These are phyloP conservation scores for Sinotaia quadrata DNA, from an alignment of 2,888 invertebrate species.

Conservation along the genomic window DNA sequence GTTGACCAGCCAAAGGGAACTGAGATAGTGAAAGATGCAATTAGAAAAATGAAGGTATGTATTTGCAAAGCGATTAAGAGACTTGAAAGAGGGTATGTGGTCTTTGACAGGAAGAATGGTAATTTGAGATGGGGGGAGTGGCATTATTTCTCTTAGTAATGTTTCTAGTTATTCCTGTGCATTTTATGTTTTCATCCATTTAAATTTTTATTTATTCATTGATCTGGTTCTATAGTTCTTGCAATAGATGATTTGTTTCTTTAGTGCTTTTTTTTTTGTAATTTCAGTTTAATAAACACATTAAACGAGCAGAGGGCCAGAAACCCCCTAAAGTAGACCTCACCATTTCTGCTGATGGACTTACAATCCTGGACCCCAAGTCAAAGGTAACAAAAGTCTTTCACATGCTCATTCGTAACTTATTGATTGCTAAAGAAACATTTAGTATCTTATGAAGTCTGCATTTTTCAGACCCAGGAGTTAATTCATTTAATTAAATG, in stretches of 20 bases:
- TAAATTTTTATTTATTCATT: neutral
- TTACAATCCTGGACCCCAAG: conserved; percentile 87
- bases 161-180: neutral
- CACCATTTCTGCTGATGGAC: conserved; percentile 97
- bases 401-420: too few species aligned
- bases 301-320: conserved; percentile 79
- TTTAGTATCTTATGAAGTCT: too few species aligned
- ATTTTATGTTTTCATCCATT: neutral
- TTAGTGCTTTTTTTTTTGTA: neutral
- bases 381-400: conserved; percentile 77
- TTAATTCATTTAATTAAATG: too few species aligned
- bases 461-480: too few species aligned
- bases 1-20: conserved; percentile 98
- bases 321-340: conserved; percentile 87
- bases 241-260: neutral
- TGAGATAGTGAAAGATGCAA: conserved; percentile 97
- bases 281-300: conserved; percentile 76
- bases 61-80: too few species aligned
- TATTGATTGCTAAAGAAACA: too few species aligned
- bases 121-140: too few species aligned
- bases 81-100: too few species aligned
- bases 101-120: too few species aligned
- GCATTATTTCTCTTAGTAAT: neutral
- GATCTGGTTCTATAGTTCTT: neutral
- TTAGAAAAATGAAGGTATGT: conserved; percentile 88